Evolutionary conservation across 1,140 invertebrate genomes (phyloP).

Genomic region (Vanessa atalanta): DNA sequence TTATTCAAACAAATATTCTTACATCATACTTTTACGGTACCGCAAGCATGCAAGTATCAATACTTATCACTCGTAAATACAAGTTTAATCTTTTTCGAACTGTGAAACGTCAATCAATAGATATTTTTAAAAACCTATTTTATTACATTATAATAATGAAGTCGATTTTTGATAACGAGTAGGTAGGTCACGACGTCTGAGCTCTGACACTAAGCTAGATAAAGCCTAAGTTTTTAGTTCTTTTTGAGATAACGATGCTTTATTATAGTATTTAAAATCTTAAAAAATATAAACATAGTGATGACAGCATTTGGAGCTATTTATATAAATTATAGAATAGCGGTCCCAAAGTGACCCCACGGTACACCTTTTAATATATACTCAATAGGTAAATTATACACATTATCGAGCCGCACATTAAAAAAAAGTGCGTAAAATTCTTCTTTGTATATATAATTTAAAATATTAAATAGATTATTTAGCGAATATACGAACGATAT

Average conservation of each 20-base stretch:
- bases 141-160: conserved; percentile 27
- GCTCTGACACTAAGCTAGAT: conserved; percentile 45
- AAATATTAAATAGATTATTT: no score
- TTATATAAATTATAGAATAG: no score
- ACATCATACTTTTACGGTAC: not conserved
- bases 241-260: conserved; percentile 28
- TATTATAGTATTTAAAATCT: conserved; percentile 7
- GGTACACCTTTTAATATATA: no score
- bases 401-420: no score
- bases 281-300: not conserved
- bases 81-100: not conserved
- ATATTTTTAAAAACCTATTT: conserved; percentile 36
- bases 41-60: not conserved
- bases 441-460: no score
- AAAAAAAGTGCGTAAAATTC: no score
- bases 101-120: conserved; percentile 26
- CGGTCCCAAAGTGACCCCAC: no score
- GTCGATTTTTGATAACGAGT: conserved; percentile 40
- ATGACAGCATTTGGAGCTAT: not conserved
- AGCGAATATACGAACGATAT: no score
- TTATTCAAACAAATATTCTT: no score
- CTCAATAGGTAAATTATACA: no score
- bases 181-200: conserved; percentile 39
- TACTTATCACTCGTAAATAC: not conserved
- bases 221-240: conserved; percentile 48